Evolutionary conservation across 2,113 vertebrate species (phyloP).

Genomic region (Orthonyx spaldingii): DNA sequence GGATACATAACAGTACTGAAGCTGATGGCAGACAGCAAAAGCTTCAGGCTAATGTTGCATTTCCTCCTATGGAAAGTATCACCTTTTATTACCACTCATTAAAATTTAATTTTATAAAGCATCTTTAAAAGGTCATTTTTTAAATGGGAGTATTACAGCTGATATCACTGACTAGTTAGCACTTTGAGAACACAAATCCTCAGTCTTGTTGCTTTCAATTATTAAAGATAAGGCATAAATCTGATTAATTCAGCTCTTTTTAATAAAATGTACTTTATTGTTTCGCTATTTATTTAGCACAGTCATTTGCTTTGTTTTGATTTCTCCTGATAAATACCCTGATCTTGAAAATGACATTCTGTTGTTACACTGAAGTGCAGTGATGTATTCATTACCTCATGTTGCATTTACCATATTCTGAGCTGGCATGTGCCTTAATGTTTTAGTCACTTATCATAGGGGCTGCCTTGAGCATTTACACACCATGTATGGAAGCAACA

Average conservation of each 20-base stretch:
- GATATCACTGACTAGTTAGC: slow-evolving; percentile 41
- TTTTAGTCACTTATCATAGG: neutral
- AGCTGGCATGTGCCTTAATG: too few species aligned
- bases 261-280: neutral
- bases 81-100: slow-evolving; percentile 57
- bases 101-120: slow-evolving; percentile 63
- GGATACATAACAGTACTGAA: neutral
- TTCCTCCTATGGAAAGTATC: slow-evolving; percentile 40
- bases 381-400: neutral
- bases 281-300: neutral
- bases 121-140: slow-evolving; percentile 66
- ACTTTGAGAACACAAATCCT: slow-evolving; percentile 23
- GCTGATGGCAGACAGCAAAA: neutral
- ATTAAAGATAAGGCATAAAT: neutral
- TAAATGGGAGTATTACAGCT: slow-evolving; percentile 4
- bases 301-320: neutral
- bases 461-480: neutral
- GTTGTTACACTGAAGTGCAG: neutral
- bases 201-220: slow-evolving; percentile 14
- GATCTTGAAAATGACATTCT: neutral
- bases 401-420: neutral
- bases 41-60: slow-evolving; percentile 5
- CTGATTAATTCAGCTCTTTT: neutral
- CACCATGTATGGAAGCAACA: rapidly evolving
- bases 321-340: neutral